Evolutionary conservation across 2,888 invertebrate genomes (phyloP), one percentile per base, ranked within the genome.

Genomic region (Oxyteleia sp.): DNA sequence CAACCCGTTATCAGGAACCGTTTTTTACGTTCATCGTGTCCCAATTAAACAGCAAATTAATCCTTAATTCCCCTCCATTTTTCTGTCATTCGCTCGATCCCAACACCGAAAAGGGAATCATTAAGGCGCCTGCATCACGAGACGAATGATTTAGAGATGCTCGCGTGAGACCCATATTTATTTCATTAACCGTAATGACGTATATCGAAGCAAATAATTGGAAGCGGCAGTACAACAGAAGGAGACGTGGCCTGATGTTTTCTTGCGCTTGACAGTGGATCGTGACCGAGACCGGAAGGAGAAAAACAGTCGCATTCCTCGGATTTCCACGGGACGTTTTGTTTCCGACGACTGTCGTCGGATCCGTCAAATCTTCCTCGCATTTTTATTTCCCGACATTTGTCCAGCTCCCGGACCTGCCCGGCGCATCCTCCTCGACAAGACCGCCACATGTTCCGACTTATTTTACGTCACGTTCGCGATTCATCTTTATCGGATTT

Each of bases 141-240:
- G 23, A 57, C 45, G n/a, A 75, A 75, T 59, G 66, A 41, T 51
- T 61, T 68, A 43, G 26, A 43, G 13, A 26, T 38, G 26, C 32
- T 23, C 51, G 59, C 35, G 43, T 38, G 47, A 71, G 18, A 43
- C 43, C 66, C 66, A 53, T 66, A 66, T 72, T 80, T 72, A 80
- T 72, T 72, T 80, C 80, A 59, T 80, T 66, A 43, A 26, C 32
- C 35, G 51, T 80, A 80, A 72, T 66, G 45, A 80, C 72, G 51
- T 72, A 59, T 59, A 80, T 72, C 51, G 59, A n/a, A 38, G 63
- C 66, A 53, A 72, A 72, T 72, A 59, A 80, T 72, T 72, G 55
- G 47, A 35, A 20, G 55, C 23, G 41, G 59, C 23, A 13, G 29
- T 20, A 32, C 2, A 45, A 47, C 53, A 47, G 32, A 23, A 4